Evolutionary conservation across 1,140 invertebrate genomes (phyloP), one percentile per base, ranked within the genome.

Genomic region (Eumeta japonica): DNA sequence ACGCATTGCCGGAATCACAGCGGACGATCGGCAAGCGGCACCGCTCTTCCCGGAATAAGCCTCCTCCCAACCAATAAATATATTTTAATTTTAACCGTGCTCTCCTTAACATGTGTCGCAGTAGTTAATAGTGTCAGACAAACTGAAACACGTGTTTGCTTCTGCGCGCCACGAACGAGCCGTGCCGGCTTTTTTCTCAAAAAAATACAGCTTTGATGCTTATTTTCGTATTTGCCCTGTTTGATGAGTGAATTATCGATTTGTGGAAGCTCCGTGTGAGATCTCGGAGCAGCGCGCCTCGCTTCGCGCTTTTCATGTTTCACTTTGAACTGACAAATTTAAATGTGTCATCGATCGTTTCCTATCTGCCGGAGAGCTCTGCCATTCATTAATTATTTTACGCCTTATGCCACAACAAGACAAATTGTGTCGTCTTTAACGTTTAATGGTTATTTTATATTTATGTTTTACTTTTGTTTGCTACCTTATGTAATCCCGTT

Each of bases 61-160:
- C n/a, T n/a, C n/a, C n/a, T n/a, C n/a, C n/a, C n/a, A 24, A 30
- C 7, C 13, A 30, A 30, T 30, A 30, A 30, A 30, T 13, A 30
- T 30, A 13, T 30, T 7, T 30, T 5, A 13, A 11, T 30, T 10
- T 30, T 30, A 30, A 10, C 7, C 5, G 13, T 12, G 28, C 13
- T 5, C 28, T 5, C 13, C 13, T 11, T 5, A 30, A 30, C 13
- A 7, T 30, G 13, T 24, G 20, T 24, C 20, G 20, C 20, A 30
- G 28, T 14, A 5, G 28, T 30, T 30, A 30, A 30, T 30, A 10
- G 7, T 30, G 13, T 30, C 28, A 30, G 7, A 30, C 28, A 30
- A 30, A 30, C 7, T 30, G 28, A 10, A 13, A 30, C 28, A 30
- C 12, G 13, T 30, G 28, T 30, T 30, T 5, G 28, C 28, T 30